Evolutionary conservation across 2,113 vertebrate species (phyloP).

Genomic region (Melanotaenia duboulayi): DNA sequence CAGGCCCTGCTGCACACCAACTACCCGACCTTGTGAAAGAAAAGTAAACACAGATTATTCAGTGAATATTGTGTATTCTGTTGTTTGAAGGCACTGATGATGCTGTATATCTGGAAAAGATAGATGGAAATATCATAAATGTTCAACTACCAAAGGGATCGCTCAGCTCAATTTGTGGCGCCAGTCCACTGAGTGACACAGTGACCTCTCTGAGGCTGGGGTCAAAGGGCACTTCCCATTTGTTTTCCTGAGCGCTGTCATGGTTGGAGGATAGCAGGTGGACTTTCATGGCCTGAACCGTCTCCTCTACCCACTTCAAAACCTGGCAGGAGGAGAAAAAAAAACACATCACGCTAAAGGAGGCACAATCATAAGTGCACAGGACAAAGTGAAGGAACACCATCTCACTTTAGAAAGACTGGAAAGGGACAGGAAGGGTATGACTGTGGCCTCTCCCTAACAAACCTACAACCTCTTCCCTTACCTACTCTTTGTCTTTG

Average conservation of each 20-base stretch:
- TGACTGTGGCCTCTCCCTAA: conserved; percentile 5
- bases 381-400: conserved; percentile 30
- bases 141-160: conserved; percentile 86
- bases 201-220: conserved; percentile 93
- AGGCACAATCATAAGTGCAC: not conserved
- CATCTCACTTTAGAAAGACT: conserved; percentile 25
- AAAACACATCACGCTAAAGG: not conserved
- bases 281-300: conserved; percentile 91
- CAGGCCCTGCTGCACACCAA: conserved; percentile 87
- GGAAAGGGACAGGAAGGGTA: conserved; percentile 44
- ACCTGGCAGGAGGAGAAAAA: conserved; percentile 79
- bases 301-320: conserved; percentile 94
- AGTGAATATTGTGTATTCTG: not conserved
- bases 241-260: conserved; percentile 84
- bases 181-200: conserved; percentile 91
- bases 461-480: not conserved
- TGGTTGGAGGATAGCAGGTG: conserved; percentile 92
- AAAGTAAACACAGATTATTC: conserved; percentile 2
- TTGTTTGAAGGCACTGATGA: not conserved
- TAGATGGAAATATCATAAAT: not conserved
- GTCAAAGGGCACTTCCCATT: conserved; percentile 89
- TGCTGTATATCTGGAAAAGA: not conserved
- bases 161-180: conserved; percentile 85
- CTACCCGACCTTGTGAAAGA: conserved; percentile 81
- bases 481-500: conserved; percentile 57